Conservation (phyloP, 1,140 invertebrate species). For the Harlomillsia oculata region DNA sequence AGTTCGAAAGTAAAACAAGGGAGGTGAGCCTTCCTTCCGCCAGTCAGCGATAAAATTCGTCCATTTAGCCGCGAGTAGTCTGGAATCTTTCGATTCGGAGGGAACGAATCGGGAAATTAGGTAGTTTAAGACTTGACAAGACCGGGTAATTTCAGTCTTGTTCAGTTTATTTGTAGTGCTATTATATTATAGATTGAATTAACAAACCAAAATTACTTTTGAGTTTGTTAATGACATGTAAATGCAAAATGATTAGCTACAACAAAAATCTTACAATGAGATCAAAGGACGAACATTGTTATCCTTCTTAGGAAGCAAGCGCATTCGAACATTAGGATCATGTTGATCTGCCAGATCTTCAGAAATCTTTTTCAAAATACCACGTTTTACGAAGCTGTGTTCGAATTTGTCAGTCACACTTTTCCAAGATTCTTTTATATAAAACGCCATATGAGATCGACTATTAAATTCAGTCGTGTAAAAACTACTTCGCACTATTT, state of each 20-base stretch:
- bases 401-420: constrained; percentile 13
- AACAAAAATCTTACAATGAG: background rate
- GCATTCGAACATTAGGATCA: background rate
- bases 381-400: background rate
- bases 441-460: constrained; percentile 3
- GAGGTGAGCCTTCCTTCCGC: background rate
- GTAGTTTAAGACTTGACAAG: constrained; percentile 7
- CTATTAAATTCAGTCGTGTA: constrained; percentile 17
- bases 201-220: background rate
- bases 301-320: constrained; percentile 10
- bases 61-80: background rate
- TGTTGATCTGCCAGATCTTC: background rate
- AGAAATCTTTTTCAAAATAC: constrained; percentile 1
- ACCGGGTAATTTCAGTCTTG: background rate
- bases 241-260: background rate
- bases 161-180: background rate
- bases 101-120: background rate
- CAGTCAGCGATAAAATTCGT: background rate
- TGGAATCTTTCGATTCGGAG: background rate
- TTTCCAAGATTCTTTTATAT: constrained; percentile 15
- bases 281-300: constrained; percentile 1
- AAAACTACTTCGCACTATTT: constrained; percentile 8
- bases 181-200: background rate
- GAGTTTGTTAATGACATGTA: background rate
- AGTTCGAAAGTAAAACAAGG: constrained; percentile 4